Conservation (phyloP, 2,888 invertebrate genomes). For the Polydrusus pterygomalis region DNA sequence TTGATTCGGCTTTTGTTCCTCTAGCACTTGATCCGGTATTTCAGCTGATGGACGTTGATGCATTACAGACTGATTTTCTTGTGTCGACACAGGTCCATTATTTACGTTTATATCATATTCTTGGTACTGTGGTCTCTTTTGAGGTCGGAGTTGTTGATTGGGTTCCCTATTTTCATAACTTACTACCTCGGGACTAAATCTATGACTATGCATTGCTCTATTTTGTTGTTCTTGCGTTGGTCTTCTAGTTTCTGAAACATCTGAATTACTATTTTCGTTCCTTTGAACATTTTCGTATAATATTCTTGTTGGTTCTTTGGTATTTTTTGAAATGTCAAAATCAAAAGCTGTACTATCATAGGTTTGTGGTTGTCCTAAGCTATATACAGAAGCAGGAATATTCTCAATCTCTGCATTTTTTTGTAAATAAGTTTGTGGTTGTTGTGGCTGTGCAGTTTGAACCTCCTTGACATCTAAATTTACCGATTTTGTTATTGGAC, state of each 20-base stretch:
- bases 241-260: conserved; percentile 45
- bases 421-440: conserved; percentile 9
- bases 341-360: conserved; percentile 30
- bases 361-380: conserved; percentile 35
- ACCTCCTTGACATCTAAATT: background rate
- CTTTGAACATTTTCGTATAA: conserved; percentile 52
- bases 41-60: conserved; percentile 9
- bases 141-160: conserved; percentile 15
- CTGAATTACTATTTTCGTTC: conserved; percentile 57
- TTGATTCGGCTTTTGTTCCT: conserved; percentile 5
- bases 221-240: conserved; percentile 1
- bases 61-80: conserved; percentile 34
- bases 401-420: conserved; percentile 43
- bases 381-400: conserved; percentile 55
- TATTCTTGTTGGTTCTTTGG: conserved; percentile 43
- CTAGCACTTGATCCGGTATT: background rate
- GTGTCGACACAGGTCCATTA: conserved; percentile 28
- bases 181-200: conserved; percentile 40
- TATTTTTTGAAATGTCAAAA: conserved; percentile 41
- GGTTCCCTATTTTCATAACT: conserved; percentile 50
- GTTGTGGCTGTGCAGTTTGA: background rate
- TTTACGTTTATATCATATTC: conserved; percentile 22
- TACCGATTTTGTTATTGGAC: background rate
- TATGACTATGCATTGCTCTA: conserved; percentile 25
- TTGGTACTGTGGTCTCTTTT: conserved; percentile 26